Conservation (phyloP, 2,113 vertebrate species). For the Grus americana region DNA sequence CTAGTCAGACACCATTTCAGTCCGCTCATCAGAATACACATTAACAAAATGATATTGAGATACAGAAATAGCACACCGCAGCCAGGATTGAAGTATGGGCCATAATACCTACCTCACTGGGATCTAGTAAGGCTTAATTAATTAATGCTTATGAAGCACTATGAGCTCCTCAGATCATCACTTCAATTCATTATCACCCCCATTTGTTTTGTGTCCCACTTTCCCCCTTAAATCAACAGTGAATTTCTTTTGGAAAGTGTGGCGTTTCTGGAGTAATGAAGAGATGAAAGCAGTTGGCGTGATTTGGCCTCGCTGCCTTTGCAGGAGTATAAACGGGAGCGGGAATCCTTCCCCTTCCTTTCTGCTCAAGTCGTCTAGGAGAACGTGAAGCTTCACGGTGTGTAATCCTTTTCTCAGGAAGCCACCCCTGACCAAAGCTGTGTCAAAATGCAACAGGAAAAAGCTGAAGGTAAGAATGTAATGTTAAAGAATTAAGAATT, state of each 20-base stretch:
- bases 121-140: constrained; percentile 52
- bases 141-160: constrained; percentile 49
- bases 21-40: constrained; percentile 42
- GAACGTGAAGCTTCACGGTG: neutral
- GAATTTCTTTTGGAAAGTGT: constrained; percentile 42
- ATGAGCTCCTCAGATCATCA: constrained; percentile 54
- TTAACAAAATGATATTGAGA: constrained; percentile 52
- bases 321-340: neutral
- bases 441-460: neutral
- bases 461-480: neutral
- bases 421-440: neutral
- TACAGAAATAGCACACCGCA: constrained; percentile 41
- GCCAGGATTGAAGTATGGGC: neutral
- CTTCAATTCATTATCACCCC: constrained; percentile 56
- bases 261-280: constrained; percentile 42
- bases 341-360: neutral
- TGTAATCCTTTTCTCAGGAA: neutral
- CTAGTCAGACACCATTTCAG: constrained; percentile 64
- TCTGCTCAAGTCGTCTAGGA: neutral
- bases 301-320: neutral
- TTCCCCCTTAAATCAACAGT: constrained; percentile 19
- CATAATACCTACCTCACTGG: constrained; percentile 24
- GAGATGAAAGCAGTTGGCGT: constrained; percentile 28
- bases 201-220: constrained; percentile 40
- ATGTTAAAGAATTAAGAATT: neutral